A percentile compares a stretch with the other conserved stretches of the same genome.
phyloP scores from a whole-genome alignment of 1,140 invertebrate species.

The Apocrypta bakeri region DNA sequence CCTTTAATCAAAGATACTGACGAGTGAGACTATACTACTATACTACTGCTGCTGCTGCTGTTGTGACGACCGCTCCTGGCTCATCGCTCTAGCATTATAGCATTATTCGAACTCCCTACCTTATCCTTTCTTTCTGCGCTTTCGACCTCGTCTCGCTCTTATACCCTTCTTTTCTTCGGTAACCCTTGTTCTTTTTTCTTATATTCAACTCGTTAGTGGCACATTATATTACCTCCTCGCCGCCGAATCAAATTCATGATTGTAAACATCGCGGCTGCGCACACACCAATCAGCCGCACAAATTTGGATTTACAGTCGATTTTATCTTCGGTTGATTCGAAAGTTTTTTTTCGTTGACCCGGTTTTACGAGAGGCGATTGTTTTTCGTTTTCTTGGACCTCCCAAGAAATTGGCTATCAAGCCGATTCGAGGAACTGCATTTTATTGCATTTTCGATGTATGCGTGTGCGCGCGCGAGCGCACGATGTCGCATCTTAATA shows the following conservation, averaged over 20 bases:
- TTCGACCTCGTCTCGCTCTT: neutral
- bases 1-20: slow-evolving; percentile 74
- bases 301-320: slow-evolving; percentile 47
- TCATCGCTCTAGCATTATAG: slow-evolving; percentile 67
- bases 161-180: slow-evolving; percentile 55
- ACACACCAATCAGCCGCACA: slow-evolving; percentile 35
- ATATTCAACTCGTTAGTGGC: slow-evolving; percentile 65
- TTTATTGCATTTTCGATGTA: neutral
- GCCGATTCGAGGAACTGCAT: neutral
- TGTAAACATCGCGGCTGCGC: slow-evolving; percentile 60
- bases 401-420: slow-evolving; percentile 47
- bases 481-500: slow-evolving; percentile 22
- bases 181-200: slow-evolving; percentile 60
- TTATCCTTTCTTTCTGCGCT: neutral
- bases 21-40: slow-evolving; percentile 55
- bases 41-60: too few species aligned
- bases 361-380: slow-evolving; percentile 20
- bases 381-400: slow-evolving; percentile 9
- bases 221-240: slow-evolving; percentile 62
- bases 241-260: slow-evolving; percentile 67
- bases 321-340: slow-evolving; percentile 13
- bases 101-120: slow-evolving; percentile 62
- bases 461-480: too few species aligned
- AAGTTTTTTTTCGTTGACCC: neutral
- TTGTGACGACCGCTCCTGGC: too few species aligned